Base-by-base conservation (phyloP, 64 coral and sea anemone genomes). In the Pocillopora damicornis region DNA sequence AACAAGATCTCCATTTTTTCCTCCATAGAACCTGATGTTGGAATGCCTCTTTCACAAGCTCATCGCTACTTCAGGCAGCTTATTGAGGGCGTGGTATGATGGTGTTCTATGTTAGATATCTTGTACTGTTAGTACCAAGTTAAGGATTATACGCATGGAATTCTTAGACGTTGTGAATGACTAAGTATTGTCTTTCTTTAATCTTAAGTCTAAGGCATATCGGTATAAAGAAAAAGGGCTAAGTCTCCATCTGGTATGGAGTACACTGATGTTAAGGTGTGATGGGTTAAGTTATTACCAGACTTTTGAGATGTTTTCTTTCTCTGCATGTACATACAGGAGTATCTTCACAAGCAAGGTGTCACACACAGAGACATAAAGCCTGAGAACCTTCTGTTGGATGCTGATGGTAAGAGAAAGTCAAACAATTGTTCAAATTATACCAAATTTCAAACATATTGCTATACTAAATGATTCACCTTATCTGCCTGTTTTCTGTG, bases 321-420 rank as follows among this genome's bases (percentile, higher is more conserved):
- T 34, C 30, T 30, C 30, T 0, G 30, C 30, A 30, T 30, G 30
- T 30, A 30, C 30, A 30, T 30, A 30, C 30, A 98, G 95, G 96
- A 98, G 87, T 98, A 98, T 75, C 88, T 98, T 59, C 96, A 95
- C 62, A 91, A 69, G 76, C 93, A 98, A 67, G 96, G 96, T 64
- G 96, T 98, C 12, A 98, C 96, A 26, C 96, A 98, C 59, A 89
- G 96, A 80, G 96, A 98, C 71, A 94, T 98, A 15, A 98, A 98
- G 76, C 96, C 96, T 87, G 96, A 98, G 38, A 98, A 98, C 73
- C 88, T 98, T 59, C 79, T 98, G 30, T 63, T 98, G n/a, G 96
- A 98, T 87, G 77, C 88, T 74, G 93, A 98, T 92, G 96, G 96
- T 98, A 87, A 95, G 79, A 74, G 1, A 77, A 35, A 61, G 30